phyloP scores from a whole-genome alignment of 2,113 vertebrate genomes.

The Alethe castanea region DNA sequence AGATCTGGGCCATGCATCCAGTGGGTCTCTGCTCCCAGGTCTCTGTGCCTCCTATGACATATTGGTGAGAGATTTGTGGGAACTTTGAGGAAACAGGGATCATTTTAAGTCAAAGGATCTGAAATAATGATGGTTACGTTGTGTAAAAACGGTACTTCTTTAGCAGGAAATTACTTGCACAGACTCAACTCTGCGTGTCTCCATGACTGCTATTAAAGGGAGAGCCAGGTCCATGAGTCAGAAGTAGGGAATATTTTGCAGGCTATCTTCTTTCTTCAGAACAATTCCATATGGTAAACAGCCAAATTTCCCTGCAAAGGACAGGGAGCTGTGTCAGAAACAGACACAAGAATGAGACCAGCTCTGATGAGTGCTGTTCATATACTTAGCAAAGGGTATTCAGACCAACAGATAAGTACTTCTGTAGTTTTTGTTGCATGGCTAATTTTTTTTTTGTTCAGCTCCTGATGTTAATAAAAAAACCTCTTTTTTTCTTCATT shows the following conservation, averaged over 20 bases:
- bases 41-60: background rate
- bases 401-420: background rate
- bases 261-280: background rate
- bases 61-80: rapidly evolving
- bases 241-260: background rate
- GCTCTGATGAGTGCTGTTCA: background rate
- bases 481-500: background rate
- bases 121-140: background rate
- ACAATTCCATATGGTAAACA: background rate
- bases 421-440: background rate
- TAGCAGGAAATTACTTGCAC: background rate
- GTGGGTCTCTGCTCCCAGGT: rapidly evolving
- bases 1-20: background rate
- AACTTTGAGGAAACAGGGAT: background rate
- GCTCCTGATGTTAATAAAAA: background rate
- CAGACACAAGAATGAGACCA: background rate
- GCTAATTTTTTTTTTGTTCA: background rate
- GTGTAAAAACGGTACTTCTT: background rate
- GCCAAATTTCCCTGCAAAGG: background rate
- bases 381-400: background rate
- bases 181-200: rapidly evolving
- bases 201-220: background rate
- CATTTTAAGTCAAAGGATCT: background rate
- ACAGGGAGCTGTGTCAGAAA: background rate
- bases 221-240: background rate